Evolutionary conservation across 2,113 vertebrate genomes (phyloP), one percentile per base, ranked within the genome.

Genomic region (Oryctolagus cuniculus): DNA sequence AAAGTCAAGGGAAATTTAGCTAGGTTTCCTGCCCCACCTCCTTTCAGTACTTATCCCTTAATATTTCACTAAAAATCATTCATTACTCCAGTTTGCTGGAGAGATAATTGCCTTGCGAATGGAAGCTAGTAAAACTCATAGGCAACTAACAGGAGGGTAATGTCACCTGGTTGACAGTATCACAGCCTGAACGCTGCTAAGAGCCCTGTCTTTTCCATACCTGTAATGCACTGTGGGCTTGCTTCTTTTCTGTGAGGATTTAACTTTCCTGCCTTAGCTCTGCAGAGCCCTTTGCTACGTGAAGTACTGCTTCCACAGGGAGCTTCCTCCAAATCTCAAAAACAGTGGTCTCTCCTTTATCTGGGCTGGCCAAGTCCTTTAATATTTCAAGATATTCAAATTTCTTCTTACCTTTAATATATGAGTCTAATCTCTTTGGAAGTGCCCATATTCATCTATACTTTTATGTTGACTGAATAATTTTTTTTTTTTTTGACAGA

Each of bases 341-440:
- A 81, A 73, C 29, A 66, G 64, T 70, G 75, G 6, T 84, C 17
- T 87, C 49, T 78, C 19, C 10, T 75, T 77, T 69, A 44, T 67
- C 36, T 53, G 44, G 44, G 61, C 5, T 93, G 27, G 51, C n/a
- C 58, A 86, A 73, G 34, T 10, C 49, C 34, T 79, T 74, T 61
- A 63, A 53, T 36, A 73, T 79, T 92, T 53, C 81, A n/a, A n/a
- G 53, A 73, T 75, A 78, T 38, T 70, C 34, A 79, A 64, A 89
- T 25, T 70, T 92, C 61, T 92, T 87, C 27, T 25, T 79, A 36
- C 10, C 31, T 66, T 31, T 80, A 36, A 72, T 49, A 44, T 34
- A 75, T 3, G 7, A 63, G 55, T 87, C 49, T 64, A 83, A 64
- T 74, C 38, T 25, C 38, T 70, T 77, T 51, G 79, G 17, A 88